phyloP scores from a whole-genome alignment of 2,113 vertebrate species.

The Boulengerochromis microlepis region DNA sequence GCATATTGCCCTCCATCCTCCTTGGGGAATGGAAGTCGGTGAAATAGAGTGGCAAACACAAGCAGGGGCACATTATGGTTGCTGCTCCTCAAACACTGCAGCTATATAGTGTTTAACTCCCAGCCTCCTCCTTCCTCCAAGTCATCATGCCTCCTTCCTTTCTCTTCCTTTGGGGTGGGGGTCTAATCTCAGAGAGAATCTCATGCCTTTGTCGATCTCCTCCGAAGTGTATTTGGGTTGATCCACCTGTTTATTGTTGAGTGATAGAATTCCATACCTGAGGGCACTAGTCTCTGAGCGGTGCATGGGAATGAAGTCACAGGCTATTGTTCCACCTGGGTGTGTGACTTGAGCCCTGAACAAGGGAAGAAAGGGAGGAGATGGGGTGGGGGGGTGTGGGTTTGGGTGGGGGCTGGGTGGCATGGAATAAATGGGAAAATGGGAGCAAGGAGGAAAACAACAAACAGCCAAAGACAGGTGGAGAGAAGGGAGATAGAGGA shows the following conservation, averaged over 20 bases:
- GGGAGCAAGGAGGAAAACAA: constrained; percentile 3
- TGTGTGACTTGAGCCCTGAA: constrained; percentile 50
- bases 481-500: background rate
- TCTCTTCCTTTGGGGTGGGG: constrained; percentile 6
- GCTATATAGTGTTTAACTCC: background rate
- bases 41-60: constrained; percentile 32
- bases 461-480: constrained; percentile 12
- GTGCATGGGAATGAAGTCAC: constrained; percentile 57
- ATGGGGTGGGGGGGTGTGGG: constrained; percentile 25
- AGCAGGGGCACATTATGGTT: background rate
- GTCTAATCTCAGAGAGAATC: constrained; percentile 61
- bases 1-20: constrained; percentile 41
- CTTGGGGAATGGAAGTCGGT: constrained; percentile 21
- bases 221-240: constrained; percentile 60
- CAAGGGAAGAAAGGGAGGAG: constrained; percentile 30
- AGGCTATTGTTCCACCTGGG: constrained; percentile 65
- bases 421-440: constrained; percentile 6
- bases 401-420: constrained; percentile 10
- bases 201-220: constrained; percentile 41
- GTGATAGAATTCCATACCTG: constrained; percentile 74
- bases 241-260: constrained; percentile 62
- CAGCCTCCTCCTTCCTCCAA: background rate
- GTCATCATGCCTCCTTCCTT: background rate
- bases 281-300: constrained; percentile 59
- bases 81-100: background rate